Evolutionary conservation across 2,888 invertebrate species (phyloP).

Genomic region (Cataglyphis cursor): DNA sequence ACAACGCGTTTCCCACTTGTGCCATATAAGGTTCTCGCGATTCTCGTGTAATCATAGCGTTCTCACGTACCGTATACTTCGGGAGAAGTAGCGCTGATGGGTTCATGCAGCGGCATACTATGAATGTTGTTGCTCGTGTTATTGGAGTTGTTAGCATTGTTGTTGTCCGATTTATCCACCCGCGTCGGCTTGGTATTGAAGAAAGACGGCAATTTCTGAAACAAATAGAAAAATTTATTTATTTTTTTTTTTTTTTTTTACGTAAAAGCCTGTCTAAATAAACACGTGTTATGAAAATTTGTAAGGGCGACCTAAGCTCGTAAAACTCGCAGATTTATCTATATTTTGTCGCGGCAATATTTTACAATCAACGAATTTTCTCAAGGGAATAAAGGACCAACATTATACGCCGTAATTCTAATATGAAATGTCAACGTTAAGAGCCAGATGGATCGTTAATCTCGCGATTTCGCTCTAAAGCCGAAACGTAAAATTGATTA

Average conservation of each 20-base stretch:
- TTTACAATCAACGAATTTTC: conserved; percentile 62
- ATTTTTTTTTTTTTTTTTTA: not conserved
- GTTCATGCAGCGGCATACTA: conserved; percentile 83
- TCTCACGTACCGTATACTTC: conserved; percentile 79
- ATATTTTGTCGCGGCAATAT: conserved; percentile 45
- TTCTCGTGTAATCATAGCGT: conserved; percentile 33
- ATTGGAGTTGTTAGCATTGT: conserved; percentile 83
- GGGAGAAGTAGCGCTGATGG: conserved; percentile 81
- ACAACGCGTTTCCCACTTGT: conserved; percentile 19
- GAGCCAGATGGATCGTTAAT: conserved; percentile 16
- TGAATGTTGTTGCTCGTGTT: conserved; percentile 84
- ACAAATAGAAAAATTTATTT: conserved; percentile 53
- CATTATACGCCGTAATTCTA: conserved; percentile 37
- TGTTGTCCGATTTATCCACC: conserved; percentile 84
- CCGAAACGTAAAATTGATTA: not conserved
- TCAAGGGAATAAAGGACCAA: conserved; percentile 24
- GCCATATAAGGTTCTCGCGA: conserved; percentile 20
- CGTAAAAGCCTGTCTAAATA: not conserved
- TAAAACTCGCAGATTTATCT: conserved; percentile 60
- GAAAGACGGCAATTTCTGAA: conserved; percentile 84
- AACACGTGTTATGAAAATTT: not conserved
- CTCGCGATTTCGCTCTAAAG: not conserved
- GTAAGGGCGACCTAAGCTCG: not conserved
- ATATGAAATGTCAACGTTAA: conserved; percentile 27
- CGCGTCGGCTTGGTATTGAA: conserved; percentile 83